Evolutionary conservation across 2,797 vertebrate species (phyloP).

Genomic region (Philypnodon macrostomus): DNA sequence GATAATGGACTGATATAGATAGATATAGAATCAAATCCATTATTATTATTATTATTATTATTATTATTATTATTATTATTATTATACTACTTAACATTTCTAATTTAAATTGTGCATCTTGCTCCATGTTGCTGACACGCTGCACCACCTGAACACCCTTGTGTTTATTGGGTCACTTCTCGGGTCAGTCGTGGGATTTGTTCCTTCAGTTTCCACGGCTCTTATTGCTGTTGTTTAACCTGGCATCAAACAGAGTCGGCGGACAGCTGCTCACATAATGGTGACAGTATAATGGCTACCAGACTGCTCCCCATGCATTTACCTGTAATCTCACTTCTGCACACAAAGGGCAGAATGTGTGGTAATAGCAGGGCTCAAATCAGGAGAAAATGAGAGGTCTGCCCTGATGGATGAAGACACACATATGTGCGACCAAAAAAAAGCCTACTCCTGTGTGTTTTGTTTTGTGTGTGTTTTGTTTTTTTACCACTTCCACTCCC

Average conservation of each 20-base stretch:
- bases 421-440: constrained; percentile 1
- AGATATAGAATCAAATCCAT: too few species aligned
- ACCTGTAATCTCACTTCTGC: constrained; percentile 16
- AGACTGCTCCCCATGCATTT: constrained; percentile 16
- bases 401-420: not conserved
- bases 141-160: not conserved
- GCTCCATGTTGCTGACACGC: too few species aligned
- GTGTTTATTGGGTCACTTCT: too few species aligned
- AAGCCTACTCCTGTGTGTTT: not conserved
- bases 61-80: too few species aligned
- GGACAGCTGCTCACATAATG: constrained; percentile 19
- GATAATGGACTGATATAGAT: too few species aligned
- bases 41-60: too few species aligned
- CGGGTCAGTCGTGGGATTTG: not conserved
- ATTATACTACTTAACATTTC: too few species aligned
- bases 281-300: constrained; percentile 23
- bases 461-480: not conserved
- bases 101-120: too few species aligned
- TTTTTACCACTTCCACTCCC: constrained; percentile 3
- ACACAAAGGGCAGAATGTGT: constrained; percentile 2
- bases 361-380: constrained; percentile 8
- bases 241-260: constrained; percentile 6
- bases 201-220: not conserved
- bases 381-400: constrained; percentile 4
- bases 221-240: constrained; percentile 4